A percentile compares a stretch with the other conserved stretches of the same genome.
phyloP scores from a whole-genome alignment of 2,113 vertebrate genomes.

The Pterocles gutturalis region DNA sequence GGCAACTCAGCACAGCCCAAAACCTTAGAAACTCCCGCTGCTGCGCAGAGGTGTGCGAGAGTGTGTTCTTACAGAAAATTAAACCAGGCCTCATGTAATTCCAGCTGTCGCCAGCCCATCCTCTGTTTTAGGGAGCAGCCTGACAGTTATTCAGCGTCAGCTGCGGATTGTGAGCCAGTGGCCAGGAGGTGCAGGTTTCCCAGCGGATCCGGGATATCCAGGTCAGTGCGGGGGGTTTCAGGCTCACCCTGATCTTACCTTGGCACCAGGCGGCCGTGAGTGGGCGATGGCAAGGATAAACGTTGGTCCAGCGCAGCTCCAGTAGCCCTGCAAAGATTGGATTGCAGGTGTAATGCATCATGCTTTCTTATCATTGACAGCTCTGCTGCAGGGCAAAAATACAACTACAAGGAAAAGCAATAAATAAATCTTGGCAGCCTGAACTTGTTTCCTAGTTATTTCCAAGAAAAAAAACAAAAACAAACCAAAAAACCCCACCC shows the following conservation, averaged over 20 bases:
- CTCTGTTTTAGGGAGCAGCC: background rate
- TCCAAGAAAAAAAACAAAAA: background rate
- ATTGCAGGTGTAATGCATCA: rapidly evolving
- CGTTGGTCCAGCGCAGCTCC: rapidly evolving
- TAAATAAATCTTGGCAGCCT: background rate
- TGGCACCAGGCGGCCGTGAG: rapidly evolving
- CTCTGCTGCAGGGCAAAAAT: background rate
- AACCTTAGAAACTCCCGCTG: background rate
- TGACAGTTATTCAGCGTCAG: rapidly evolving
- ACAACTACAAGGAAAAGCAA: too few relatives aligned
- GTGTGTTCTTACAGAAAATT: background rate
- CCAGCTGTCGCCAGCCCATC: background rate
- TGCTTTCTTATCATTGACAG: background rate
- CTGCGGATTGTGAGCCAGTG: rapidly evolving
- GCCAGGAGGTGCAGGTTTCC: background rate
- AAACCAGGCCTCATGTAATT: background rate
- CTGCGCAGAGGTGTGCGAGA: rapidly evolving
- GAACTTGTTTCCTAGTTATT: background rate
- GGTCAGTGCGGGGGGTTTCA: rapidly evolving
- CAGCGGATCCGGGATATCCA: rapidly evolving
- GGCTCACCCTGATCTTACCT: background rate
- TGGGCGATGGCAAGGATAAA: too few relatives aligned
- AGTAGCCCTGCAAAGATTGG: background rate
- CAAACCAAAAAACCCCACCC: background rate
- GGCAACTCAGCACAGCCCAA: too few relatives aligned